Evolutionary conservation across 2,888 invertebrate species (phyloP), one percentile per base, ranked within the genome.

Genomic region (Microctonus brassicae): DNA sequence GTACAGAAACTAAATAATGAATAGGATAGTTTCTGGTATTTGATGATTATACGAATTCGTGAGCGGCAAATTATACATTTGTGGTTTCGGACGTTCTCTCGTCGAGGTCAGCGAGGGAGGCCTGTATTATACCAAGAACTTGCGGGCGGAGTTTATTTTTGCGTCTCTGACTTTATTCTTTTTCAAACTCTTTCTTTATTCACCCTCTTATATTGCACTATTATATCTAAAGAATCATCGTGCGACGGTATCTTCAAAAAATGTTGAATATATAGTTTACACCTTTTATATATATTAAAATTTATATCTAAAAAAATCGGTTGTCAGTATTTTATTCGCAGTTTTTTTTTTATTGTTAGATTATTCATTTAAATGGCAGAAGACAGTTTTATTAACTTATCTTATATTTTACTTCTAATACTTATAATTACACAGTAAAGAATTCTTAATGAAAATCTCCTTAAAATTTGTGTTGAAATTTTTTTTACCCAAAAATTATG

Each of bases 21-120:
- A 87, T 87, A 87, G 86, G 82, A 84, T 83, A 85, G 83, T 85
- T 86, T 86, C 85, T 87, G 86, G 84, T 84, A 86, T 87, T 87
- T 84, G 82, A 83, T 83, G 85, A 87, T 87, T 87, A 87, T 86
- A 87, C 84, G 83, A 81, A 84, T 77, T 86, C 84, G 82, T 80
- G 75, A 80, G 66, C 60, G 72, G 79, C 80, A 86, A 86, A 86
- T 86, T 86, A 87, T 86, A 86, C 83, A 86, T 86, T 85, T 85
- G 85, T 79, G 81, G 80, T 81, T 73, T 78, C 69, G 70, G 70
- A 62, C 61, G 60, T 68, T 52, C 55, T 60, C 66, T 64, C 47
- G 33, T 57, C 57, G 66, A 69, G 60, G 61, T 63, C 57, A 70
- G 65, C 24, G 62, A 67, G 62, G 68, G 71, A 64, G 64, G 47